Percentiles rank a stretch among this genome's conserved stretches.
phyloP scores from a whole-genome alignment of 2,797 vertebrate genomes.

The Brotogeris chrysoptera region DNA sequence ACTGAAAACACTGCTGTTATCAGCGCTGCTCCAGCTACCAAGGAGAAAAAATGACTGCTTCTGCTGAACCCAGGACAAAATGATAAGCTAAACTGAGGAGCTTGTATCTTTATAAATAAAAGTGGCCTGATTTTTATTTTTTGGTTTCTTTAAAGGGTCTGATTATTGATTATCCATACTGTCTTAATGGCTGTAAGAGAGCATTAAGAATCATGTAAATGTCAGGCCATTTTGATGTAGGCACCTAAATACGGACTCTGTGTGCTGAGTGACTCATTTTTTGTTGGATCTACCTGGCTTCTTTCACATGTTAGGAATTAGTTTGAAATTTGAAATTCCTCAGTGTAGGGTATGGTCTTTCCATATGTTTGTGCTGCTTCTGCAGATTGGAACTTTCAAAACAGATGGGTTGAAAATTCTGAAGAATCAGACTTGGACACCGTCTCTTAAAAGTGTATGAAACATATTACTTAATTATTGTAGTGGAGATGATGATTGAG shows the following conservation, averaged over 20 bases:
- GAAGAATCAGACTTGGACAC: constrained; percentile 41
- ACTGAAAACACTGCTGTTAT: no score
- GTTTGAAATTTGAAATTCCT: constrained; percentile 30
- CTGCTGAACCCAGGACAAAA: background rate
- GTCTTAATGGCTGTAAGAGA: background rate
- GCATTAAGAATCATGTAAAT: background rate
- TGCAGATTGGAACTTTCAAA: constrained; percentile 50
- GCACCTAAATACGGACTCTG: background rate
- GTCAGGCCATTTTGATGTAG: background rate
- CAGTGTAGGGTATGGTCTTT: background rate
- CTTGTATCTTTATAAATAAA: background rate
- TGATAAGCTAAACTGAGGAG: background rate
- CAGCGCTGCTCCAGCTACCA: no score
- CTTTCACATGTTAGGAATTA: background rate
- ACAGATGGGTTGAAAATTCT: constrained; percentile 53
- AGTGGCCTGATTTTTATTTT: background rate
- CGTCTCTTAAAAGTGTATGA: background rate
- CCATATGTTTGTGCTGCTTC: constrained; percentile 53
- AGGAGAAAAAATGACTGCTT: no score
- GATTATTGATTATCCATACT: background rate
- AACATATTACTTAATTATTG: constrained; percentile 27
- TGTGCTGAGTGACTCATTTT: background rate
- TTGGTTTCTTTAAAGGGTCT: background rate
- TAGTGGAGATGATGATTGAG: background rate
- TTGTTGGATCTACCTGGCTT: constrained; percentile 25